These are phyloP conservation scores for Catagonus wagneri DNA, from an alignment of 2,113 vertebrate species.

Conservation along the genomic window DNA sequence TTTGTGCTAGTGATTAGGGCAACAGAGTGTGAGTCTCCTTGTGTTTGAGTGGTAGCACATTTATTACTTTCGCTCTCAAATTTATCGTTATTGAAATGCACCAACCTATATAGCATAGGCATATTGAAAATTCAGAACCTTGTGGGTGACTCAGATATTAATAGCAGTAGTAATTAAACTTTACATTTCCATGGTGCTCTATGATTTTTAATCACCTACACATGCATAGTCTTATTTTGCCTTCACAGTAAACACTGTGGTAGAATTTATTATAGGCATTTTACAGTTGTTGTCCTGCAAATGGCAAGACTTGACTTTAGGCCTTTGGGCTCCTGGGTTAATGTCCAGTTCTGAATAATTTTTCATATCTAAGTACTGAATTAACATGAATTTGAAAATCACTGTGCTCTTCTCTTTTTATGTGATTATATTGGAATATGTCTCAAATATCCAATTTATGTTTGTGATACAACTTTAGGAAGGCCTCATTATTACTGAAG, in stretches of 20 bases:
- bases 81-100: constrained; percentile 36
- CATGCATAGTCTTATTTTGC: neutral
- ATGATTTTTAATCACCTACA: constrained; percentile 38
- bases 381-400: constrained; percentile 44
- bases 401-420: neutral
- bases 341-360: constrained; percentile 16
- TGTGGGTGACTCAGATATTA: neutral
- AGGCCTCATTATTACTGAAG: constrained; percentile 1
- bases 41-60: neutral
- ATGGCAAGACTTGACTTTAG: neutral
- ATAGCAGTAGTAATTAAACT: neutral
- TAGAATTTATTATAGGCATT: neutral
- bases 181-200: neutral
- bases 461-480: neutral
- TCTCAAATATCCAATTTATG: neutral
- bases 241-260: neutral
- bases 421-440: neutral
- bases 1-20: constrained; percentile 37
- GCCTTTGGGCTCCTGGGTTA: neutral
- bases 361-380: neutral
- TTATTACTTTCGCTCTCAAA: constrained; percentile 20
- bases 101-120: neutral
- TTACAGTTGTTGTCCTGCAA: neutral
- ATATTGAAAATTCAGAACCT: neutral
- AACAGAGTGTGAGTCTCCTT: neutral